Conservation (phyloP, 1,140 invertebrate species). For the Caerostris darwini region DNA sequence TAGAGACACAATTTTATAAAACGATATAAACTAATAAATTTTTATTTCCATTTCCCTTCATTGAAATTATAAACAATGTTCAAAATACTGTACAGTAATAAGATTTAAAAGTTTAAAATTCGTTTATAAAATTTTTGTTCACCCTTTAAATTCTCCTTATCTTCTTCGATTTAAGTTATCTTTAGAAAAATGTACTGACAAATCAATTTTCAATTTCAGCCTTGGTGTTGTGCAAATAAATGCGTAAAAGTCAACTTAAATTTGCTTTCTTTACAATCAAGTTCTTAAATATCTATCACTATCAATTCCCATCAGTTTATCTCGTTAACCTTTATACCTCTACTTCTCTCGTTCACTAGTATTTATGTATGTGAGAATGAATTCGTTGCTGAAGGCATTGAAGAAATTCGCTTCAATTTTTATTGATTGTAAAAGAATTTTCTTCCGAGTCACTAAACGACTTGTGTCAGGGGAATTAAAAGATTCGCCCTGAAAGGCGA, state of each 20-base stretch:
- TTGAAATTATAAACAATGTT: too few relatives aligned
- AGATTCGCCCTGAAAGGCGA: slow-evolving; percentile 37
- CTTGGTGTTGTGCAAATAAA: too few relatives aligned
- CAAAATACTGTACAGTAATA: too few relatives aligned
- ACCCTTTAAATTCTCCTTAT: too few relatives aligned
- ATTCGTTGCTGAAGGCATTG: background rate
- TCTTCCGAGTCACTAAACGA: slow-evolving; percentile 23
- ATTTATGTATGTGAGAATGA: background rate
- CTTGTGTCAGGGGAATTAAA: slow-evolving; percentile 26
- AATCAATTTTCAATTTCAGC: background rate
- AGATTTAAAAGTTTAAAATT: too few relatives aligned
- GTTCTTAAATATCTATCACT: background rate
- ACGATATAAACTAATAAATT: too few relatives aligned
- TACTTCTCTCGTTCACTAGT: background rate
- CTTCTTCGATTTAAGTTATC: too few relatives aligned
- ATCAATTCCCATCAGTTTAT: background rate
- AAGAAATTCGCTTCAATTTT: background rate
- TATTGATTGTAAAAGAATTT: slow-evolving; percentile 52
- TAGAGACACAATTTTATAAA: too few relatives aligned
- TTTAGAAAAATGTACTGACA: too few relatives aligned
- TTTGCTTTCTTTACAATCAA: background rate
- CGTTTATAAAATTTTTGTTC: too few relatives aligned
- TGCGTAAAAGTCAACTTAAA: background rate
- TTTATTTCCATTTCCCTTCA: too few relatives aligned
- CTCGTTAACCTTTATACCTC: background rate